Evolutionary conservation across 2,113 vertebrate species (phyloP).

Genomic region (Cheirogaleus medius): DNA sequence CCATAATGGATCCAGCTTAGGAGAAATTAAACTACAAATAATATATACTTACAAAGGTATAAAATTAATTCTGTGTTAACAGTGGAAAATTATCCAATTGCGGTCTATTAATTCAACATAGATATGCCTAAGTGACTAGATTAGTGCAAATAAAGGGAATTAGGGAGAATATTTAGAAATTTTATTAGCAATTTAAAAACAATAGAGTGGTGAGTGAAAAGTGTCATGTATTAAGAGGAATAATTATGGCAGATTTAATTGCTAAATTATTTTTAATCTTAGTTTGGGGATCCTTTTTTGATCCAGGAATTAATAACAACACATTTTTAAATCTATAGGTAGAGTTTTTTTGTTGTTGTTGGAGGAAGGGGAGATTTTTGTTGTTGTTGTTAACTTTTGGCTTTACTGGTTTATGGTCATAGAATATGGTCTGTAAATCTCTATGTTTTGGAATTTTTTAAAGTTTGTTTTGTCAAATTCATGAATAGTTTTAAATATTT

Average conservation of each 20-base stretch:
- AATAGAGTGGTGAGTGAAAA: conserved; percentile 9
- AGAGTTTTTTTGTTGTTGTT: neutral
- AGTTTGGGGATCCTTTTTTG: conserved; percentile 5
- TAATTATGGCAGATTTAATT: conserved; percentile 30
- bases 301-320: neutral
- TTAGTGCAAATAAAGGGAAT: conserved; percentile 69
- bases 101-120: conserved; percentile 56
- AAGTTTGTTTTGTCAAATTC: neutral
- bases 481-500: neutral
- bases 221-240: conserved; percentile 4
- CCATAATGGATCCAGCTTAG: conserved; percentile 35
- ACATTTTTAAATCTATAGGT: neutral
- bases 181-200: conserved; percentile 70
- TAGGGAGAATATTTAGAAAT: conserved; percentile 66
- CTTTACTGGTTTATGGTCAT: neutral
- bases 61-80: conserved; percentile 72
- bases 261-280: conserved; percentile 48
- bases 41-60: conserved; percentile 62
- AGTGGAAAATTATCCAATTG: conserved; percentile 49
- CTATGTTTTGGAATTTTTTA: neutral
- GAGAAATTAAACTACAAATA: conserved; percentile 66
- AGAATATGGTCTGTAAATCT: neutral
- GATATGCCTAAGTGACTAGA: conserved; percentile 66
- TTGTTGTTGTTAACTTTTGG: neutral
- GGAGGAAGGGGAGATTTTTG: neutral